A percentile compares a stretch with the other conserved stretches of the same genome.
Conservation (phyloP, 2,113 vertebrate genomes). For the Copsychus sechellarum region DNA sequence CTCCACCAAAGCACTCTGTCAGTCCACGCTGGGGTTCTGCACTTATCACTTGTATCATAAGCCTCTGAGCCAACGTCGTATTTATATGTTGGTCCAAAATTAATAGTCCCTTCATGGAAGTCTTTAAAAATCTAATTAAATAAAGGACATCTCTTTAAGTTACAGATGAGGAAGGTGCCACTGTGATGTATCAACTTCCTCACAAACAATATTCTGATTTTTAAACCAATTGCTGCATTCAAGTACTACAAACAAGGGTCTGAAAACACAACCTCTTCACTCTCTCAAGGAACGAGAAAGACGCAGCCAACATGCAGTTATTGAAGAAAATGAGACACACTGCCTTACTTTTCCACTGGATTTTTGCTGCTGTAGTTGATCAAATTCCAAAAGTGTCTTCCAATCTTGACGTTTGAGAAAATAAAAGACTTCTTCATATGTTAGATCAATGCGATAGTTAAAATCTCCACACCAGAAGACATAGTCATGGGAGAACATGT, state of each 20-base stretch:
- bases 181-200: background rate
- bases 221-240: background rate
- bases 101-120: slow-evolving; percentile 81
- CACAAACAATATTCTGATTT: background rate
- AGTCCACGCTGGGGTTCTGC: slow-evolving; percentile 83
- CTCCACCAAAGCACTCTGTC: slow-evolving; percentile 84
- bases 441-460: slow-evolving; percentile 82
- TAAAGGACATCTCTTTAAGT: background rate
- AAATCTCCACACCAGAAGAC: slow-evolving; percentile 85
- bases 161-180: background rate
- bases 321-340: background rate
- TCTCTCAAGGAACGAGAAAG: background rate
- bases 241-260: background rate
- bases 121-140: slow-evolving; percentile 80
- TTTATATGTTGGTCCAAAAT: slow-evolving; percentile 84
- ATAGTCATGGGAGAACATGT: slow-evolving; percentile 81
- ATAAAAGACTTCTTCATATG: slow-evolving; percentile 81
- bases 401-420: slow-evolving; percentile 81
- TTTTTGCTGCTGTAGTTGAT: slow-evolving; percentile 81
- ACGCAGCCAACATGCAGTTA: background rate
- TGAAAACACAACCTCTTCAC: background rate
- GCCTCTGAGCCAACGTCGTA: slow-evolving; percentile 80
- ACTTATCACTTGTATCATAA: slow-evolving; percentile 84
- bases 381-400: slow-evolving; percentile 79
- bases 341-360: slow-evolving; percentile 77